phyloP scores from a whole-genome alignment of 2,888 invertebrate genomes.

The Euplexia lucipara region DNA sequence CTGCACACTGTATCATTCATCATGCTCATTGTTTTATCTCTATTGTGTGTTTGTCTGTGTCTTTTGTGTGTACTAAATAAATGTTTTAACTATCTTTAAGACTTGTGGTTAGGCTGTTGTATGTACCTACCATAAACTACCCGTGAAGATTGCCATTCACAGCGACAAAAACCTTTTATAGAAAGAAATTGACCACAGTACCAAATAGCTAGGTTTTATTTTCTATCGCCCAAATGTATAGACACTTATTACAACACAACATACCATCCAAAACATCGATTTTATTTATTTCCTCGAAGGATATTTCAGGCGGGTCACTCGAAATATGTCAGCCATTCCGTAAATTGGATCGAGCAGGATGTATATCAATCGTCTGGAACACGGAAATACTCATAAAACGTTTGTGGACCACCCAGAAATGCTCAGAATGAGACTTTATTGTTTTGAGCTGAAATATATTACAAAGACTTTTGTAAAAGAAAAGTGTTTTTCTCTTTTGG shows the following conservation, averaged over 20 bases:
- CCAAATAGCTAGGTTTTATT: too few species aligned
- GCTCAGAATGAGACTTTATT: conserved; percentile 19
- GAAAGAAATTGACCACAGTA: too few species aligned
- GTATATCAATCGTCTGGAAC: conserved; percentile 35
- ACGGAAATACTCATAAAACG: conserved; percentile 44
- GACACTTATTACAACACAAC: not conserved
- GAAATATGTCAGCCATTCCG: conserved; percentile 38
- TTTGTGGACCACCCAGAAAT: conserved; percentile 47
- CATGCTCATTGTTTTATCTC: too few species aligned
- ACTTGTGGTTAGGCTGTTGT: too few species aligned
- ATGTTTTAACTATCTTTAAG: too few species aligned
- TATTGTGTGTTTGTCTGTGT: too few species aligned
- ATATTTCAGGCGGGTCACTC: conserved; percentile 26
- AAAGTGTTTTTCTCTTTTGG: conserved; percentile 5
- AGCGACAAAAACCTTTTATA: too few species aligned
- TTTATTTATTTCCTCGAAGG: not conserved
- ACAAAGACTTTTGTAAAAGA: not conserved
- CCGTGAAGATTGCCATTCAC: too few species aligned
- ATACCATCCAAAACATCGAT: not conserved
- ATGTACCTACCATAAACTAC: too few species aligned
- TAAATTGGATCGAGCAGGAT: conserved; percentile 49
- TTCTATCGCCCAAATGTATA: too few species aligned
- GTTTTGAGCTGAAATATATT: conserved; percentile 33
- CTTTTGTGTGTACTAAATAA: too few species aligned
- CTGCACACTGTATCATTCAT: too few species aligned